Evolutionary conservation across 2,797 vertebrate species (phyloP), one percentile per base, ranked within the genome.

Genomic region (Octomys mimax): DNA sequence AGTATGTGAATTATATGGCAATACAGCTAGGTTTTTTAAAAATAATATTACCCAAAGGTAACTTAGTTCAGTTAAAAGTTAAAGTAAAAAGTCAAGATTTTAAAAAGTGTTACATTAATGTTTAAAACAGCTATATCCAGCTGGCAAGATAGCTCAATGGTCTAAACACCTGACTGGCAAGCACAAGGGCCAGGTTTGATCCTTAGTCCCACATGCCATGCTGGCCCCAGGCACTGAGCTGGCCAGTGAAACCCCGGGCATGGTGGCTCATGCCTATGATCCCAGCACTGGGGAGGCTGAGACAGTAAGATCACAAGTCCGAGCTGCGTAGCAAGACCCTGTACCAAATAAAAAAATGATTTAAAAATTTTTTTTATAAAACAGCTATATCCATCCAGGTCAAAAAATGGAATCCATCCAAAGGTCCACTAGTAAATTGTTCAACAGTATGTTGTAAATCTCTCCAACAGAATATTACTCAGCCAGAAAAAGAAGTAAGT

Each of bases 21-120:
- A 7, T 83, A 90, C 84, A 95, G 21, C 13, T 86, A 3, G 52
- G 11, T 54, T 54, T 39, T 39, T 39, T 39, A 39, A 39, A 39
- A 39, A 13, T 9, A 73, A 70, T 70, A 70, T 33, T n/a, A 21
- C 21, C 52, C 31, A 42, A 75, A 87, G 39, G 39, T 70, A 88
- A 12, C 2, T 87, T 26, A 49, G 12, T 80, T 84, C 57, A 80
- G 22, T 88, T 95, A 75, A 94, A 73, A 80, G 26, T 88, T 95
- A 73, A 87, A 73, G 66, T n/a, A 19, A 68, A 62, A 92, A 57
- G 28, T 28, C 39, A 87, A 93, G 11, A 39, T 71, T 71, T 70
- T 46, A 46, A 46, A 75, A 73, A 42, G 39, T 75, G 5, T 75
- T 75, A 26, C 36, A 42, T 46, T 12, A 75, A 75, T 28, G 12